Evolutionary conservation across 2,113 vertebrate genomes (phyloP).

Genomic region (Redunca redunca): DNA sequence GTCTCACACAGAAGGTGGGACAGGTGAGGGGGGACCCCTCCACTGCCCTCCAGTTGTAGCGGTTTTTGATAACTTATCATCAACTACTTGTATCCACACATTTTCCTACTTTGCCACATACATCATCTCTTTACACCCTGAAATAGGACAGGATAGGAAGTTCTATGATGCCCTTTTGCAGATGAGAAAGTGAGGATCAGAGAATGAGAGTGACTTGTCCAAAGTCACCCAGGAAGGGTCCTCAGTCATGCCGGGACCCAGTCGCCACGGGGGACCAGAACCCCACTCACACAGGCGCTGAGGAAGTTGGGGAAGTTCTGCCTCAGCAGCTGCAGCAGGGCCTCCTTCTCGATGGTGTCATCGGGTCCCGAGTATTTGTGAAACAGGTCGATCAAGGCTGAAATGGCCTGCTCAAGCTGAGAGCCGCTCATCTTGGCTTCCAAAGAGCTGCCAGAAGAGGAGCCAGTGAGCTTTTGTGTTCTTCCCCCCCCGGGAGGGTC

Average conservation of each 20-base stretch:
- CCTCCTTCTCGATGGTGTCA: neutral
- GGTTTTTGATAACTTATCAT: rapidly evolving
- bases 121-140: rapidly evolving
- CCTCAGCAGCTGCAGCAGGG: rapidly evolving
- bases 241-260: neutral
- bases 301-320: conserved; percentile 60
- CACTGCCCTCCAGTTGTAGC: too few species aligned
- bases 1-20: neutral
- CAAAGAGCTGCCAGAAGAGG: neutral
- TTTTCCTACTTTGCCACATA: neutral
- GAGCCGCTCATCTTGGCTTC: neutral
- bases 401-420: neutral
- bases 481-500: neutral
- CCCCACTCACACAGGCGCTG: neutral
- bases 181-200: neutral
- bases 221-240: neutral
- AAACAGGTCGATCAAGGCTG: rapidly evolving
- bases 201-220: neutral
- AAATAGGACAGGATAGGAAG: too few species aligned
- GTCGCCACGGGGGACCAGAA: rapidly evolving
- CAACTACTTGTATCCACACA: rapidly evolving
- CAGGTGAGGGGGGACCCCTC: neutral
- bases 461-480: neutral
- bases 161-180: neutral
- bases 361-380: rapidly evolving